Evolutionary conservation across 2,797 vertebrate species (phyloP).

Genomic region (Amblyraja radiata): DNA sequence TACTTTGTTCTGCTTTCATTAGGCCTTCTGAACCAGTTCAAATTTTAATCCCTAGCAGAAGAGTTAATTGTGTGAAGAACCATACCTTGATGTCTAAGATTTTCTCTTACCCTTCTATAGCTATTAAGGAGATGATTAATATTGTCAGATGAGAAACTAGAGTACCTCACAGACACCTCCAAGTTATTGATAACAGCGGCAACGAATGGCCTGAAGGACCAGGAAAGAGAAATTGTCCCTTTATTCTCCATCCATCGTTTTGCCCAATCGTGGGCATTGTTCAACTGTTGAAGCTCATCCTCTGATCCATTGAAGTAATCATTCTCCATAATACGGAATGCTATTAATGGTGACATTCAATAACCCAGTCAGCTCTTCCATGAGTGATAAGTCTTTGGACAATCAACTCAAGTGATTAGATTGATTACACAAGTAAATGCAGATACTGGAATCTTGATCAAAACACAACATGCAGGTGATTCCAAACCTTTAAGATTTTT

Average conservation of each 20-base stretch:
- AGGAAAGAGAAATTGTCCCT: neutral
- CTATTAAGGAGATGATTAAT: neutral
- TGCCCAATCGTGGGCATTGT: neutral
- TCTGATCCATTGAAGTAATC: neutral
- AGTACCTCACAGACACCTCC: neutral
- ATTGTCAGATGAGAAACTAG: neutral
- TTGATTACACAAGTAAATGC: neutral
- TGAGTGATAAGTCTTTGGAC: neutral
- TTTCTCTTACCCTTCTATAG: neutral
- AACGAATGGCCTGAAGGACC: neutral
- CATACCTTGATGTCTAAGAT: neutral
- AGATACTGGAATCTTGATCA: neutral
- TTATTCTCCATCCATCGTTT: neutral
- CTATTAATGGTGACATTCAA: neutral
- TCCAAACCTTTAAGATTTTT: too few relatives aligned
- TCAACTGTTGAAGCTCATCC: neutral
- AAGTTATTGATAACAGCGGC: neutral
- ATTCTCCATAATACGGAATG: neutral
- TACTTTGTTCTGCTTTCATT: too few relatives aligned
- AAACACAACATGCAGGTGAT: too few relatives aligned
- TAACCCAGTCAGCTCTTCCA: neutral
- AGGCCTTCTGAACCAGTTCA: neutral
- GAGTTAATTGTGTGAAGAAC: neutral
- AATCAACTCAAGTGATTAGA: too few relatives aligned
- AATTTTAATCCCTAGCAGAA: neutral